Evolutionary conservation across 2,888 invertebrate genomes (phyloP).

Genomic region (Liodrosophila aerea): DNA sequence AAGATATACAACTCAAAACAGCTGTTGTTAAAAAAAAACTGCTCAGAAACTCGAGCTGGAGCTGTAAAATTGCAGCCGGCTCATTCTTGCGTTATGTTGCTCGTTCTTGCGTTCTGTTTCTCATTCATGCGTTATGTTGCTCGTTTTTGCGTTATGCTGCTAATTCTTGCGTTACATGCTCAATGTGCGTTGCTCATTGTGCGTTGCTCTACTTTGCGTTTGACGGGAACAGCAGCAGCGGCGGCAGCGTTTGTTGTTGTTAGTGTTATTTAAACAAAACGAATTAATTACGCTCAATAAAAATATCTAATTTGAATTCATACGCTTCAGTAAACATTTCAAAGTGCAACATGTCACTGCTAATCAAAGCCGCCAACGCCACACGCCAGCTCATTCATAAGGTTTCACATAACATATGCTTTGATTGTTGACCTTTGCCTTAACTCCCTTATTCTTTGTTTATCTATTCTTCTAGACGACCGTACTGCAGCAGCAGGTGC

Average conservation of each 20-base stretch:
- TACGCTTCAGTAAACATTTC: slow-evolving; percentile 5
- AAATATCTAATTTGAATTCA: slow-evolving; percentile 27
- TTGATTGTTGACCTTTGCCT: slow-evolving; percentile 5
- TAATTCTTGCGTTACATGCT: slow-evolving; percentile 4
- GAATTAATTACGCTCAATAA: slow-evolving; percentile 25
- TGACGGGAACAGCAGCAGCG: slow-evolving; percentile 23
- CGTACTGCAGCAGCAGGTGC: slow-evolving; percentile 72
- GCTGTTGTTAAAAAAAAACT: slow-evolving; percentile 29
- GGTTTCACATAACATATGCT: slow-evolving; percentile 59
- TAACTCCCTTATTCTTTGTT: too few relatives aligned
- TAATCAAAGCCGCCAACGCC: slow-evolving; percentile 56
- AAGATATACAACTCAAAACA: slow-evolving; percentile 38
- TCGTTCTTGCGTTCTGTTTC: slow-evolving; percentile 8
- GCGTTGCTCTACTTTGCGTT: slow-evolving; percentile 20
- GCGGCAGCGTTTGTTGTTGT: slow-evolving; percentile 33
- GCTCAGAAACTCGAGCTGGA: slow-evolving; percentile 1
- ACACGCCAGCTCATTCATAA: slow-evolving; percentile 64
- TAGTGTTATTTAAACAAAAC: slow-evolving; percentile 47
- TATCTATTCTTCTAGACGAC: slow-evolving; percentile 7
- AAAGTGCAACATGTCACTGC: slow-evolving; percentile 56
- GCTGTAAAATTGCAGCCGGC: not conserved
- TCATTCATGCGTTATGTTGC: slow-evolving; percentile 5
- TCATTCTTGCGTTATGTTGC: slow-evolving; percentile 6
- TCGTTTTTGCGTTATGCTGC: slow-evolving; percentile 12
- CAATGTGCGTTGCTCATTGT: slow-evolving; percentile 13